Evolutionary conservation across 1,140 invertebrate genomes (phyloP), one percentile per base, ranked within the genome.

Genomic region (Lerema accius): DNA sequence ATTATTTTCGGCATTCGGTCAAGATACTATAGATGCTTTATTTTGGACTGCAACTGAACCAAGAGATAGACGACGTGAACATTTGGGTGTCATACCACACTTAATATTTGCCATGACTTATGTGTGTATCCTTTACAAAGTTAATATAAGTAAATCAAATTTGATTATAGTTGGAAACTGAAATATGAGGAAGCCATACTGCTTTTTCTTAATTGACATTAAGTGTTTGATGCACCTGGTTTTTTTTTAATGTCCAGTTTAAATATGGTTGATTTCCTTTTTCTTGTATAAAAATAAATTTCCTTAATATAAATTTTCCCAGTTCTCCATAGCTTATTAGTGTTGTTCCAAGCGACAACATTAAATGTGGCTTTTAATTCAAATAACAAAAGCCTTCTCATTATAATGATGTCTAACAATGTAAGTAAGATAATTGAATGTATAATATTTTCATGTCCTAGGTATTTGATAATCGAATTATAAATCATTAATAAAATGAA

Each of bases 331-430:
- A 96, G 97, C 73, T 92, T 98, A 60, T 84, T 99, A 51, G 97
- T 99, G 9, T 92, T 99, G 76, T 95, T 97, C 78, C 95, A 99
- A 95, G 98, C 98, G 13, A 99, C 98, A 15, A 98, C 97, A 19
- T 92, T 99, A 0, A 99, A 99, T 92, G 99, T 99, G 46, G 99
- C 99, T 3, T 98, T 99, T 66, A 99, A 99, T 89, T 99, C 99
- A 0, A 99, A 97, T 78, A 99, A 99, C 84, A 99, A 99, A 90
- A 97, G 97, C 50, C 92, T 99, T 23, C 93, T 99, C 3, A 99
- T 98, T 3, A 99, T 99, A 46, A 99, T 99, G 96, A 98, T 99
- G 95, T 99, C 98, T 0, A 99, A 99, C 87, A 99, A 99, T 93
- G 97, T 98, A 93, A 96, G 95, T 95, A 78, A 73, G 17, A 35